Evolutionary conservation across 2,113 vertebrate species (phyloP).

Genomic region (Pelecanus crispus): DNA sequence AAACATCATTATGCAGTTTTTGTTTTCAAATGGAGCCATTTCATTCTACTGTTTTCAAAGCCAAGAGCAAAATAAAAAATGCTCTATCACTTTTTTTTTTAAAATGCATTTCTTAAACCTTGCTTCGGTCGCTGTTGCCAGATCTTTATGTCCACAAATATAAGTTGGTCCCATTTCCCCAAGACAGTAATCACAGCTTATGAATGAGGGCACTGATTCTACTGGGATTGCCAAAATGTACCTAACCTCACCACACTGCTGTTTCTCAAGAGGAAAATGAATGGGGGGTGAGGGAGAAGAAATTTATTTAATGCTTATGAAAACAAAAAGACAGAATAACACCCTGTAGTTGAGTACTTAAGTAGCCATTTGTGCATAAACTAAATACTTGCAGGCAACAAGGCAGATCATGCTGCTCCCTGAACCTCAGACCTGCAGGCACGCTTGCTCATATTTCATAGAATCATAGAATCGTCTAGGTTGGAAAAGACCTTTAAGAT

Average conservation of each 20-base stretch:
- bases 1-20: constrained; percentile 19
- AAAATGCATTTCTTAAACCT: neutral
- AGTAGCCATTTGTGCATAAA: neutral
- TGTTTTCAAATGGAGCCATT: neutral
- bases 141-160: neutral
- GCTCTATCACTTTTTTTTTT: neutral
- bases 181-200: neutral
- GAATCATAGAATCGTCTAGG: no score
- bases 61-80: neutral
- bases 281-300: neutral
- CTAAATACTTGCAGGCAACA: neutral
- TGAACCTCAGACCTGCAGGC: neutral
- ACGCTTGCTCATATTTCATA: neutral
- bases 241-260: neutral
- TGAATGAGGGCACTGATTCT: neutral
- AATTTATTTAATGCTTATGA: neutral
- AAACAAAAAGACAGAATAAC: neutral
- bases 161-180: neutral
- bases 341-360: neutral
- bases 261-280: neutral
- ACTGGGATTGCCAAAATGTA: neutral
- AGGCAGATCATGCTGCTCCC: neutral
- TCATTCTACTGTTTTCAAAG: constrained; percentile 19
- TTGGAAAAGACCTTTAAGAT: no score
- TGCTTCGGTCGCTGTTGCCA: neutral